These are phyloP conservation scores for Melanerpes aurifrons DNA, from an alignment of 2,113 vertebrate species.

Conservation along the genomic window DNA sequence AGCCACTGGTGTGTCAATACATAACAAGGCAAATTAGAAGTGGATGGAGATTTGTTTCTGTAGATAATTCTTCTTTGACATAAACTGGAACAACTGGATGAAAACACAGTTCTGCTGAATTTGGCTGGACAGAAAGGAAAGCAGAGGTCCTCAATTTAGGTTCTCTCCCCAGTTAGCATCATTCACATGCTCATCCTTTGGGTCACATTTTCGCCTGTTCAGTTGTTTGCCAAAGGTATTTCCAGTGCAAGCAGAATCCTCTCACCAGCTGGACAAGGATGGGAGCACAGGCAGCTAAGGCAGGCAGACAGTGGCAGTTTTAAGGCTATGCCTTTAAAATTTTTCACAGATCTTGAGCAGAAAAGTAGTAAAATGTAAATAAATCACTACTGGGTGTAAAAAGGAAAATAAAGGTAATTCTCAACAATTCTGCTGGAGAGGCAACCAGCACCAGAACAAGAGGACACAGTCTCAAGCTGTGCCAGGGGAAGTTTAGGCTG, in stretches of 20 bases:
- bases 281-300: background rate
- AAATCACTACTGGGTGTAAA: too few relatives aligned
- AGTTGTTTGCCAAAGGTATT: background rate
- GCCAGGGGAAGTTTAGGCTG: too few relatives aligned
- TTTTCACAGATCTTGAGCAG: too few relatives aligned
- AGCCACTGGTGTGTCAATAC: constrained; percentile 47
- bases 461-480: too few relatives aligned
- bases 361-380: too few relatives aligned
- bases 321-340: too few relatives aligned
- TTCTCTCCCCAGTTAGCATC: constrained; percentile 12
- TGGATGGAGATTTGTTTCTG: constrained; percentile 28
- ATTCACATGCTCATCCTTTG: background rate
- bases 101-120: constrained; percentile 53
- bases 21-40: constrained; percentile 44
- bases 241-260: background rate
- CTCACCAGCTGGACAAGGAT: background rate
- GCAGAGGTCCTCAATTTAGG: constrained; percentile 40
- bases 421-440: too few relatives aligned
- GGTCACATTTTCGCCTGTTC: background rate
- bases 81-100: constrained; percentile 42
- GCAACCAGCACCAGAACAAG: too few relatives aligned
- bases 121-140: background rate
- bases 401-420: too few relatives aligned
- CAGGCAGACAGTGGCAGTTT: background rate
- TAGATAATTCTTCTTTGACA: constrained; percentile 37